Base-by-base conservation (phyloP, 2,797 vertebrate species). In the Sardinella longiceps region DNA sequence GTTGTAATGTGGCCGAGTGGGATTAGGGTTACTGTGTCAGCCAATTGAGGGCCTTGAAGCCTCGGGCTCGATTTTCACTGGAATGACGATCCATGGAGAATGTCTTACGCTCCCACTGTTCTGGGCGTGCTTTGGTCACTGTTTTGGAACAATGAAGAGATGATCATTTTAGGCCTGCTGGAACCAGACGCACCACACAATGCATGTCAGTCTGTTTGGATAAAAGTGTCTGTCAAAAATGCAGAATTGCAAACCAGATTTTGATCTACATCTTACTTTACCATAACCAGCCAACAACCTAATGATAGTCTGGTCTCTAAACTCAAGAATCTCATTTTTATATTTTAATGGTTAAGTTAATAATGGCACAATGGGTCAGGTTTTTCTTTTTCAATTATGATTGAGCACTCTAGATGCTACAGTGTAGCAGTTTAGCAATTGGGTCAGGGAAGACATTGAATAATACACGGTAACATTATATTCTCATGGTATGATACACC, bases 41-140 rank as follows among this genome's bases (percentile, higher is more conserved):
- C 37, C n/a, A 51, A 3, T 74, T 3, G 81, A 86, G 90, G 90
- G 91, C 90, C 92, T 84, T 0, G 82, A 89, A 92, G 89, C 92
- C 91, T 82, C 89, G 80, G 87, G 7, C 85, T 80, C 81, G 70
- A 77, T 77, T 77, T 77, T 77, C 70, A 77, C 33, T 77, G 37
- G 70, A 77, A 77, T 77, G 70, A 23, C 43, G 7, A 10, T 43
- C 18, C 33, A 43, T 77, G 70, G 30, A 33, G 37, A 77, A 77
- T 23, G 70, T 77, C 20, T 43, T 5, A 33, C 30, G 33, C 66
- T 37, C 15, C 66, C 15, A 33, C 33, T 5, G 70, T 77, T 9
- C 18, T 23, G 33, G 15, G 15, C 3, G 4, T 37, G 33, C 20
- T 9, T 39, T 77, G 33, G 37, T 77, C 7, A n/a, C 5, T 77